Percentiles rank a stretch among this genome's conserved stretches.
Conservation (phyloP, 2,888 invertebrate genomes). For the Microctonus hyperodae region DNA sequence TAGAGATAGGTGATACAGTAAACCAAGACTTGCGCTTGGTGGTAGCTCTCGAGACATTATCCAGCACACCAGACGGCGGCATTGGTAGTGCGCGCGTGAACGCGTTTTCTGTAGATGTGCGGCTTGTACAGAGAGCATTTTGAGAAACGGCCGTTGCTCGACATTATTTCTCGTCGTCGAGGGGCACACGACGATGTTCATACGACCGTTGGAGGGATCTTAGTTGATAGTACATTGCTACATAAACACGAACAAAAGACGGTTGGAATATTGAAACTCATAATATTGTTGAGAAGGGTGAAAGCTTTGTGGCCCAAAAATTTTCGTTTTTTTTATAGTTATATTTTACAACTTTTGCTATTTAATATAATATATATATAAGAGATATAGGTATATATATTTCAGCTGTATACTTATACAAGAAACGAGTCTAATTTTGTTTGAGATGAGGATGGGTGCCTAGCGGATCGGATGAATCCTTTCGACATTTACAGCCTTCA, state of each 20-base stretch:
- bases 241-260: slow-evolving; percentile 13
- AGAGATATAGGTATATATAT: neutral
- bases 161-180: slow-evolving; percentile 32
- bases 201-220: no score
- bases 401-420: neutral
- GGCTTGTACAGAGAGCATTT: slow-evolving; percentile 26
- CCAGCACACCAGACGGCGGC: slow-evolving; percentile 32
- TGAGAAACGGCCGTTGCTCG: slow-evolving; percentile 40
- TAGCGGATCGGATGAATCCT: slow-evolving; percentile 48
- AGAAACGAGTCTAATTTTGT: slow-evolving; percentile 47
- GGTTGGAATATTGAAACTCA: slow-evolving; percentile 35
- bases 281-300: slow-evolving; percentile 34
- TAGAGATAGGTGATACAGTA: slow-evolving; percentile 20
- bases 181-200: neutral
- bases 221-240: no score
- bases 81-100: slow-evolving; percentile 1
- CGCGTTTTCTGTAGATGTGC: slow-evolving; percentile 9
- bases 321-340: neutral
- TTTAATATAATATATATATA: no score
- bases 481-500: slow-evolving; percentile 60
- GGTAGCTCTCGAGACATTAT: slow-evolving; percentile 30
- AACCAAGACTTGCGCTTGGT: slow-evolving; percentile 26
- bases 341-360: neutral
- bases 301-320: slow-evolving; percentile 25
- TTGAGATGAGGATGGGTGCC: slow-evolving; percentile 33